Conservation (phyloP, 2,113 vertebrate genomes). For the Romanogobio albipinnatus region DNA sequence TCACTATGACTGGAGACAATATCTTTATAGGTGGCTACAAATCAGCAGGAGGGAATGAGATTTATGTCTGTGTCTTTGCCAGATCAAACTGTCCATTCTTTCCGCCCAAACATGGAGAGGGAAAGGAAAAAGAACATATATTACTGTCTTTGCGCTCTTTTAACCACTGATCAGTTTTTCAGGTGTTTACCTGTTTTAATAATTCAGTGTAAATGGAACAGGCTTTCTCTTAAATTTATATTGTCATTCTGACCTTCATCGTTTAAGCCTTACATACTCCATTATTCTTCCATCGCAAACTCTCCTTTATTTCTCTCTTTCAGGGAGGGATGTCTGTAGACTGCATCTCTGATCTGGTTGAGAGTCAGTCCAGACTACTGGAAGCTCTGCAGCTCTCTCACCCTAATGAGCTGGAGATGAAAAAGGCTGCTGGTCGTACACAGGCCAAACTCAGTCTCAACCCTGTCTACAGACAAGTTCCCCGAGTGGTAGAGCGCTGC, state of each 20-base stretch:
- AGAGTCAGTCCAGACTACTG: constrained; percentile 83
- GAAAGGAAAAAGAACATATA: background rate
- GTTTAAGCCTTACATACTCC: background rate
- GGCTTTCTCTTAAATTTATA: background rate
- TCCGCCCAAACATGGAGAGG: constrained; percentile 12
- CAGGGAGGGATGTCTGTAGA: constrained; percentile 91
- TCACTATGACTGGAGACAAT: constrained; percentile 16
- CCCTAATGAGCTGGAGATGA: constrained; percentile 82
- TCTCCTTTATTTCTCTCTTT: background rate
- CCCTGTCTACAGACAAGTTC: constrained; percentile 89
- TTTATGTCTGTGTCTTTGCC: constrained; percentile 17
- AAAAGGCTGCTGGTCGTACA: constrained; percentile 71
- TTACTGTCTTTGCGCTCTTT: constrained; percentile 25
- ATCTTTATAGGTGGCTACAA: constrained; percentile 30
- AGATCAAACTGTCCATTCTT: constrained; percentile 5
- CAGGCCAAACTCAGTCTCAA: constrained; percentile 85
- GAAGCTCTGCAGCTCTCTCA: constrained; percentile 91
- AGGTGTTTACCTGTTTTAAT: background rate
- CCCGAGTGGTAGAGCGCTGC: constrained; percentile 86
- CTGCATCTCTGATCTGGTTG: constrained; percentile 87
- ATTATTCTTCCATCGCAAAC: too few species aligned
- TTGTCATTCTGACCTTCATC: background rate
- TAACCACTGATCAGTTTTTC: background rate
- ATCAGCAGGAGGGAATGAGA: constrained; percentile 34
- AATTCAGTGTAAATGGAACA: background rate